Evolutionary conservation across 92 coral and sea anemone genomes (phyloP).

Genomic region (Heteractis magnifica): DNA sequence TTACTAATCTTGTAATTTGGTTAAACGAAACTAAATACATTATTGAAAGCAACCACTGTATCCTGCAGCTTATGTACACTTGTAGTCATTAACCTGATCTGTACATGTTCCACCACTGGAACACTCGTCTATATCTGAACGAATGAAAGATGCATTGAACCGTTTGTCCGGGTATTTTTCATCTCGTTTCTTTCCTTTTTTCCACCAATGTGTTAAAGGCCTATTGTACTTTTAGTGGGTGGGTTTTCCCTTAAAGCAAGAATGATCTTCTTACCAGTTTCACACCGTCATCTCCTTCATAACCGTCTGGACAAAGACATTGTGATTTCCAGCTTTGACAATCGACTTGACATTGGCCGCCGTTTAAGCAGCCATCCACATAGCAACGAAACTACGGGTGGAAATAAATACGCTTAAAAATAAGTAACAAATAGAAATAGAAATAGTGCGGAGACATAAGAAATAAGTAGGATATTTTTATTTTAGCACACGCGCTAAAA

Average conservation of each 20-base stretch:
- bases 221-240: neutral
- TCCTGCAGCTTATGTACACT: conserved; percentile 22
- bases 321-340: neutral
- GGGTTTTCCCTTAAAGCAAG: no score
- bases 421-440: no score
- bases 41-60: neutral
- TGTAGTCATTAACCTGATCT: conserved; percentile 21
- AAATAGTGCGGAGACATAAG: no score
- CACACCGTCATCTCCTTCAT: neutral
- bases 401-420: no score
- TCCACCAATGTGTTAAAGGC: no score
- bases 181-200: no score
- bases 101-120: conserved; percentile 15
- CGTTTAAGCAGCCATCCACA: neutral
- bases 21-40: no score
- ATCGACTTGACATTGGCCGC: neutral
- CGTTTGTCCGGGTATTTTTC: neutral
- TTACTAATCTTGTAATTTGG: neutral
- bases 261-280: neutral
- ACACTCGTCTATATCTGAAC: conserved; percentile 12
- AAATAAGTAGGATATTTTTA: no score
- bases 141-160: neutral
- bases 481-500: no score
- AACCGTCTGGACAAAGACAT: neutral
- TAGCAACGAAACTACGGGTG: neutral